phyloP scores from a whole-genome alignment of 2,888 invertebrate species.

The Physocephala rufipes region DNA sequence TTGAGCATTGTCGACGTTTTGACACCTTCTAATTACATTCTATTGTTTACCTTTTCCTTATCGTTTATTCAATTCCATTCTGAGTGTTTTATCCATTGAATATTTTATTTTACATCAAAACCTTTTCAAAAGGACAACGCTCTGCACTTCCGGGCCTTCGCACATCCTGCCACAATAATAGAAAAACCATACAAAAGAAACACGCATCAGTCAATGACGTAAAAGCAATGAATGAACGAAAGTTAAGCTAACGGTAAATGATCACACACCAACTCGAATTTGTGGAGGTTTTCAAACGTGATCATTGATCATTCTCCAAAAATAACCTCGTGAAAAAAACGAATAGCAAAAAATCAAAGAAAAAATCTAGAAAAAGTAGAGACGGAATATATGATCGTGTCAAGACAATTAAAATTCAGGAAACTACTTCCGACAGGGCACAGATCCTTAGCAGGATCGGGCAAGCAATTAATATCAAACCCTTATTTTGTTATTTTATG shows the following conservation, averaged over 20 bases:
- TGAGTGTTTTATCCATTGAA: too few relatives aligned
- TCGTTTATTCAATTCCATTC: too few relatives aligned
- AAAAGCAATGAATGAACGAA: not conserved
- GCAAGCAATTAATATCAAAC: not conserved
- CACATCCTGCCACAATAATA: too few relatives aligned
- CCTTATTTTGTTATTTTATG: not conserved
- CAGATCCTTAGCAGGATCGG: not conserved
- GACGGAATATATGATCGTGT: not conserved
- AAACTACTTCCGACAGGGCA: not conserved
- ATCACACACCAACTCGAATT: too few relatives aligned
- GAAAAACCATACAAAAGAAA: not conserved
- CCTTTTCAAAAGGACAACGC: too few relatives aligned
- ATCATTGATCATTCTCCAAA: not conserved
- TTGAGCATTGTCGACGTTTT: too few relatives aligned
- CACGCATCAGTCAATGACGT: not conserved
- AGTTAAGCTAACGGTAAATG: too few relatives aligned
- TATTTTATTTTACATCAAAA: too few relatives aligned
- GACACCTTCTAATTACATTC: too few relatives aligned
- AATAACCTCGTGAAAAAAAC: not conserved
- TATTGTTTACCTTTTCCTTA: too few relatives aligned
- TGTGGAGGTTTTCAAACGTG: not conserved
- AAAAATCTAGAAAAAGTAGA: not conserved
- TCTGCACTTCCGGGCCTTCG: too few relatives aligned
- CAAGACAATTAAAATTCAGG: conserved; percentile 5
- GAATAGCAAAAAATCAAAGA: not conserved